phyloP scores from a whole-genome alignment of 2,888 invertebrate genomes.

The Nymphalis c-album region DNA sequence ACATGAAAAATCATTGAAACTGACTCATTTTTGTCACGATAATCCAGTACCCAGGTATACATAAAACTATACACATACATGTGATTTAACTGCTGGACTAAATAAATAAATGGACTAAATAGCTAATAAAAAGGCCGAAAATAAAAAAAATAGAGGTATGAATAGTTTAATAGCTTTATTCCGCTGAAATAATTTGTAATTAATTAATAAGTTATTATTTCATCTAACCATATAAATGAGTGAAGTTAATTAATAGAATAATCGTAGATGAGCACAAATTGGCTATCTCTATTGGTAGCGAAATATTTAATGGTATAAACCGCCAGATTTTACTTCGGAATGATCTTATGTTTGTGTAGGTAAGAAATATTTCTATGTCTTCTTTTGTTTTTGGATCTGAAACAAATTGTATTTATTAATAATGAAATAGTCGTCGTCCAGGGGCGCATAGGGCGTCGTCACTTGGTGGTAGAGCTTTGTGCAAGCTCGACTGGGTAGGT shows the following conservation, averaged over 20 bases:
- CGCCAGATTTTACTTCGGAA: slow-evolving; percentile 66
- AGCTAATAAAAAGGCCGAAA: no score
- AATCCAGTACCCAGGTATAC: no score
- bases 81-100: no score
- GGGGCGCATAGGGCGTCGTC: no score
- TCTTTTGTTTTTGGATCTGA: slow-evolving; percentile 53
- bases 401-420: slow-evolving; percentile 35
- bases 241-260: slow-evolving; percentile 70
- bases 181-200: neutral
- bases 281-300: slow-evolving; percentile 59
- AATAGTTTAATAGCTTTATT: neutral
- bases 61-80: no score
- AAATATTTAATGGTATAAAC: slow-evolving; percentile 59
- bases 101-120: no score
- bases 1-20: no score
- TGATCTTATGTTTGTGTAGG: slow-evolving; percentile 57
- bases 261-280: slow-evolving; percentile 65
- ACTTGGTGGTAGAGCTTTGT: no score
- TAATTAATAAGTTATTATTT: neutral
- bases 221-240: slow-evolving; percentile 56
- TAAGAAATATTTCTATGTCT: slow-evolving; percentile 59
- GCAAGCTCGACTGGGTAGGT: no score
- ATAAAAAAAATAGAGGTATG: neutral
- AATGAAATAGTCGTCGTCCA: neutral
- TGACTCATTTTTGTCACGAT: no score